phyloP scores from a whole-genome alignment of 30 jellyfish, hydroid and myxozoan species.

The Calvadosia cruxmelitensis region DNA sequence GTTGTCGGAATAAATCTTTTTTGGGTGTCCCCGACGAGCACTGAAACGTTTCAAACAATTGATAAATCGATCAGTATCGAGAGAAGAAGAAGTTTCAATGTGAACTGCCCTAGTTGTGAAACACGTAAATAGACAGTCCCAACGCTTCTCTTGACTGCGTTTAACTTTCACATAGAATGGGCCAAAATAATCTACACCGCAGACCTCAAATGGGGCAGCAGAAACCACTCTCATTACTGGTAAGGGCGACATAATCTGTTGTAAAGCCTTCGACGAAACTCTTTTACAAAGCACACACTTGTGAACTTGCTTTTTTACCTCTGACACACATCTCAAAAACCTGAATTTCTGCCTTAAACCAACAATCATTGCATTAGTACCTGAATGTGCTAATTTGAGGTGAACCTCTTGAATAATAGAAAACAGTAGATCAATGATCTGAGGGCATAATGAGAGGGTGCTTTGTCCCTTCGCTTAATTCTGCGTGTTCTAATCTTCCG shows the following conservation, averaged over 20 bases:
- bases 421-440: constrained; percentile 6
- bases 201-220: constrained; percentile 14
- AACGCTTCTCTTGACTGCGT: constrained; percentile 28
- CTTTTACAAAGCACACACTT: constrained; percentile 21
- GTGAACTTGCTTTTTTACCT: constrained; percentile 8
- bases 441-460: constrained; percentile 26
- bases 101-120: constrained; percentile 24
- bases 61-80: constrained; percentile 19
- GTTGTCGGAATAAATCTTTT: constrained; percentile 8
- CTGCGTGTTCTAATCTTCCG: constrained; percentile 27
- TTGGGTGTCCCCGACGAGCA: constrained; percentile 15
- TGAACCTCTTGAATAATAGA: constrained; percentile 20
- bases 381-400: constrained; percentile 11
- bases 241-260: constrained; percentile 21
- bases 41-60: constrained; percentile 16
- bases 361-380: constrained; percentile 15
- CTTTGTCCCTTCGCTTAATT: constrained; percentile 9
- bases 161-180: too few relatives aligned
- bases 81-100: constrained; percentile 15
- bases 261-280: constrained; percentile 11
- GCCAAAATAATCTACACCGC: constrained; percentile 32
- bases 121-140: constrained; percentile 20
- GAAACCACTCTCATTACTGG: constrained; percentile 20
- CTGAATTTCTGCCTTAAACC: constrained; percentile 21
- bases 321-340: constrained; percentile 19